phyloP scores from a whole-genome alignment of 1,140 invertebrate species.

The Drosophila kepulauana region DNA sequence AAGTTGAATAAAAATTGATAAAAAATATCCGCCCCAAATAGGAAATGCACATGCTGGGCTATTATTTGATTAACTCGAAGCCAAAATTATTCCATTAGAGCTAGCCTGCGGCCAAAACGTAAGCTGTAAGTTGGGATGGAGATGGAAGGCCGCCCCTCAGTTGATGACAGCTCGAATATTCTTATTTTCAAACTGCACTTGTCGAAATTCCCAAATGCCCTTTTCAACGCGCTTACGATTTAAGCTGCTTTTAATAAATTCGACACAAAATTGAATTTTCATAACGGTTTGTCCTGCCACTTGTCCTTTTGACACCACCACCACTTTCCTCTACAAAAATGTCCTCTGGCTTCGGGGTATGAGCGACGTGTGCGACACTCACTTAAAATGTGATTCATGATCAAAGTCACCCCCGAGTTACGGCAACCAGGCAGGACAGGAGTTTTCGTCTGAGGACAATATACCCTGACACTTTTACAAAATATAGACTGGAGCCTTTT shows the following conservation, averaged over 20 bases:
- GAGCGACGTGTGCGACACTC: conserved; percentile 58
- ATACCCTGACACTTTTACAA: neutral
- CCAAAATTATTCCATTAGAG: conserved; percentile 72
- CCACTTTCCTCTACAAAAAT: neutral
- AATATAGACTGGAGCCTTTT: conserved; percentile 1
- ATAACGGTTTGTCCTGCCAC: conserved; percentile 68
- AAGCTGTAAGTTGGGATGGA: conserved; percentile 28
- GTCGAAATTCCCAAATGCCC: conserved; percentile 80
- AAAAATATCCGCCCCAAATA: conserved; percentile 16
- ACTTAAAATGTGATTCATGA: conserved; percentile 82
- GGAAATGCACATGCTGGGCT: neutral
- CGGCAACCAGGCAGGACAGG: neutral
- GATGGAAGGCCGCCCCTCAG: conserved; percentile 39
- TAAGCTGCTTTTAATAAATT: conserved; percentile 84
- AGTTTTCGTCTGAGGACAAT: neutral
- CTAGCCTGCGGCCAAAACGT: conserved; percentile 65
- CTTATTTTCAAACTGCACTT: conserved; percentile 59
- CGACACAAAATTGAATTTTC: conserved; percentile 84
- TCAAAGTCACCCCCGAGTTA: conserved; percentile 60
- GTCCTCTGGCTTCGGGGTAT: conserved; percentile 1
- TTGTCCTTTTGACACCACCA: conserved; percentile 78
- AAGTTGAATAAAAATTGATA: conserved; percentile 18
- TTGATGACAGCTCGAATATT: conserved; percentile 12
- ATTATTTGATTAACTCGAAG: conserved; percentile 64
- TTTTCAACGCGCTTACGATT: conserved; percentile 76